Conservation (phyloP, 2,888 invertebrate species). For the Tipula lateralis region DNA sequence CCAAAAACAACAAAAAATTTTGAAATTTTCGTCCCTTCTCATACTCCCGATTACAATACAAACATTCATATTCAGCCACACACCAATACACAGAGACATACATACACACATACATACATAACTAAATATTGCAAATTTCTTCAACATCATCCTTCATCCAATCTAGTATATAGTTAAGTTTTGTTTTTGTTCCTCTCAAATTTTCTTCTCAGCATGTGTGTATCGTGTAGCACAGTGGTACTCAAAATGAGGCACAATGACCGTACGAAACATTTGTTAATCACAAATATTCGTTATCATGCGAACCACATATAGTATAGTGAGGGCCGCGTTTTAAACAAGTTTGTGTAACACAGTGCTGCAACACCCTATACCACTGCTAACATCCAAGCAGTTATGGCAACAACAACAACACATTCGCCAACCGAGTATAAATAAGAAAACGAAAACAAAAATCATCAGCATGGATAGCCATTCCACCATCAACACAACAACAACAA, state of each 20-base stretch:
- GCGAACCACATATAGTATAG: too few relatives aligned
- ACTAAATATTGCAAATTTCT: background rate
- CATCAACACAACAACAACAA: slow-evolving; percentile 26
- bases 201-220: background rate
- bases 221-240: background rate
- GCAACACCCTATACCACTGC: background rate
- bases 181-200: background rate
- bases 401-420: background rate
- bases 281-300: too few relatives aligned
- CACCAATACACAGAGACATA: background rate
- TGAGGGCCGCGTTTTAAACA: background rate
- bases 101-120: background rate
- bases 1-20: background rate
- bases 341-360: background rate
- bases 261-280: background rate
- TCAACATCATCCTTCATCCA: background rate
- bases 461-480: slow-evolving; percentile 31
- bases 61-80: background rate
- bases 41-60: background rate
- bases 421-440: slow-evolving; percentile 9
- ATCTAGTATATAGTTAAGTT: background rate
- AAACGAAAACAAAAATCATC: slow-evolving; percentile 21
- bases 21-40: background rate
- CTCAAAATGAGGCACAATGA: background rate
- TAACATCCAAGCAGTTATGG: background rate